Conservation (phyloP, 2,797 vertebrate species). For the Cyclura pinguis region DNA sequence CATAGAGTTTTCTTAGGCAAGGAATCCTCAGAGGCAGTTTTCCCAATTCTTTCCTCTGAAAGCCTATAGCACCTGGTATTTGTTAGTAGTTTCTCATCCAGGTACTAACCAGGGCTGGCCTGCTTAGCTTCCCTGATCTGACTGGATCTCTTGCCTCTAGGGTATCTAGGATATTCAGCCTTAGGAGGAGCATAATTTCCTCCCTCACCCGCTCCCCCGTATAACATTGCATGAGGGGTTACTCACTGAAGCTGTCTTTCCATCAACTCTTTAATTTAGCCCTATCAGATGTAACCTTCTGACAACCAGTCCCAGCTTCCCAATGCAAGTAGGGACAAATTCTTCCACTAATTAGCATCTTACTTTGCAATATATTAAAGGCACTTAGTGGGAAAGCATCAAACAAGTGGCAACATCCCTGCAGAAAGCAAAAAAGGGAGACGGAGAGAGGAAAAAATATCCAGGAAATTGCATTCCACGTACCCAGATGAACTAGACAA, state of each 20-base stretch:
- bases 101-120: too few relatives aligned
- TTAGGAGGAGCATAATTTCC: too few relatives aligned
- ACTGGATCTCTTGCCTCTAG: too few relatives aligned
- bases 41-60: too few relatives aligned
- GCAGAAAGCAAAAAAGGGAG: not conserved
- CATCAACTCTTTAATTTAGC: not conserved
- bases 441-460: not conserved
- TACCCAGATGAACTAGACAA: not conserved
- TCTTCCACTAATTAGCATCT: not conserved
- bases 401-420: not conserved
- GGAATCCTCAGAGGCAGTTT: too few relatives aligned
- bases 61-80: too few relatives aligned
- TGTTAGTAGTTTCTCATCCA: too few relatives aligned
- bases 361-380: too few relatives aligned
- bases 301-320: not conserved
- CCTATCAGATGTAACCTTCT: not conserved
- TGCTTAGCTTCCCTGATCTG: too few relatives aligned
- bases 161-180: too few relatives aligned
- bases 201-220: not conserved
- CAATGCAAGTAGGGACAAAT: not conserved
- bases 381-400: not conserved
- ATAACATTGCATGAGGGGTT: not conserved
- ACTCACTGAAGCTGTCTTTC: not conserved
- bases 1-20: too few relatives aligned
- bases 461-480: not conserved